Evolutionary conservation across 2,888 invertebrate species (phyloP).

Genomic region (Neocrepidodera transversa): DNA sequence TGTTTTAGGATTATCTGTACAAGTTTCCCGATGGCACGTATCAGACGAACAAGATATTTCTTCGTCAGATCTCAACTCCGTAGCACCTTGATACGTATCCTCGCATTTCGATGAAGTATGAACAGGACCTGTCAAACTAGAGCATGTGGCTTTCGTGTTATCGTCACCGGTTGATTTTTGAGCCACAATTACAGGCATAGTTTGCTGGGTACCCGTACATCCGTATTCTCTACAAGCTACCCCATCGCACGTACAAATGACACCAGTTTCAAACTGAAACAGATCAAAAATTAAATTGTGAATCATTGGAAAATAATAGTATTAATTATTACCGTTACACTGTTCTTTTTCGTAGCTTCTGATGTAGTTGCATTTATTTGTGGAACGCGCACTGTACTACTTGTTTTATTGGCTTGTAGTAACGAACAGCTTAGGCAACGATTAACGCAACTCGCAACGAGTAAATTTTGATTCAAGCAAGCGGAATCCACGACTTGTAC

Average conservation of each 20-base stretch:
- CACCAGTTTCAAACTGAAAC: neutral
- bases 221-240: neutral
- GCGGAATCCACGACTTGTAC: too few relatives aligned
- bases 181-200: neutral
- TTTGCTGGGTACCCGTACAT: constrained; percentile 10
- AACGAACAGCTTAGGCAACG: too few relatives aligned
- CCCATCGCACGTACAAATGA: neutral
- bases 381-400: neutral
- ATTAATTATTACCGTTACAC: neutral
- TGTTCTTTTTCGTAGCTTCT: neutral
- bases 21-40: neutral
- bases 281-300: neutral
- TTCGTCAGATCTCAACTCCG: neutral
- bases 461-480: too few relatives aligned
- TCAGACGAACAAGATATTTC: neutral
- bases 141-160: neutral
- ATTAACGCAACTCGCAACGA: too few relatives aligned
- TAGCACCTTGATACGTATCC: neutral
- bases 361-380: neutral
- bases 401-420: neutral
- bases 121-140: constrained; percentile 1
- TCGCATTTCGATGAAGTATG: neutral
- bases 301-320: too few relatives aligned
- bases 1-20: neutral
- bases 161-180: constrained; percentile 9